Conservation (phyloP, 2,888 invertebrate genomes). For the Sialis fuliginosa region DNA sequence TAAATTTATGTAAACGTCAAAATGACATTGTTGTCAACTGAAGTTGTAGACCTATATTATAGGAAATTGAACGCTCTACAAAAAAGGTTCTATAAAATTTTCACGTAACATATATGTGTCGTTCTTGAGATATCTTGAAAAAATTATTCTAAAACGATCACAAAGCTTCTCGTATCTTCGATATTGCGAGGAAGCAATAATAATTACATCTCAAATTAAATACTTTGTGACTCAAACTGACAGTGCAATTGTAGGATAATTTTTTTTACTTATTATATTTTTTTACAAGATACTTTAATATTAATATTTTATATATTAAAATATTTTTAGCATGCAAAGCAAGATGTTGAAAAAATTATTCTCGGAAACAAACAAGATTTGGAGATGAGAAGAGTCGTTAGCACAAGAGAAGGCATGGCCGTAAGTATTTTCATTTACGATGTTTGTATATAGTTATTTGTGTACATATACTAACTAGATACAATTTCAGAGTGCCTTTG, state of each 20-base stretch:
- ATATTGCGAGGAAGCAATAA: too few species aligned
- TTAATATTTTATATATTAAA: slow-evolving; percentile 6
- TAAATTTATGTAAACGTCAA: too few species aligned
- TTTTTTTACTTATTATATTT: neutral
- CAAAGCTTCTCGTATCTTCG: too few species aligned
- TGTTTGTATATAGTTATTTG: neutral
- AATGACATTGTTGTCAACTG: too few species aligned
- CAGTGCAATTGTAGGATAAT: neutral
- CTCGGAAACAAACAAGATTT: slow-evolving; percentile 97
- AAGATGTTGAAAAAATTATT: slow-evolving; percentile 98
- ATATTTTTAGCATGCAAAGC: slow-evolving; percentile 74
- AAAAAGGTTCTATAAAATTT: too few species aligned
- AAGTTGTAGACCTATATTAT: too few species aligned
- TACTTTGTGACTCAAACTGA: too few species aligned
- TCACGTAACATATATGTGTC: too few species aligned
- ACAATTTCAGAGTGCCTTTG: slow-evolving; percentile 63
- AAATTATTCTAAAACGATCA: too few species aligned
- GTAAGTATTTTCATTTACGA: slow-evolving; percentile 35
- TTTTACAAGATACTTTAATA: neutral
- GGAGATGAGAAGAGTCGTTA: slow-evolving; percentile 86
- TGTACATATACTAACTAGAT: neutral
- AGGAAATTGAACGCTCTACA: too few species aligned
- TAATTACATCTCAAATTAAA: too few species aligned
- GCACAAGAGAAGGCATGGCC: slow-evolving; percentile 81
- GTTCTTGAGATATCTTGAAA: too few species aligned